Evolutionary conservation across 53 echinoderm and acorn worm genomes (phyloP), one percentile per base, ranked within the genome.

Genomic region (Henricia sp.): DNA sequence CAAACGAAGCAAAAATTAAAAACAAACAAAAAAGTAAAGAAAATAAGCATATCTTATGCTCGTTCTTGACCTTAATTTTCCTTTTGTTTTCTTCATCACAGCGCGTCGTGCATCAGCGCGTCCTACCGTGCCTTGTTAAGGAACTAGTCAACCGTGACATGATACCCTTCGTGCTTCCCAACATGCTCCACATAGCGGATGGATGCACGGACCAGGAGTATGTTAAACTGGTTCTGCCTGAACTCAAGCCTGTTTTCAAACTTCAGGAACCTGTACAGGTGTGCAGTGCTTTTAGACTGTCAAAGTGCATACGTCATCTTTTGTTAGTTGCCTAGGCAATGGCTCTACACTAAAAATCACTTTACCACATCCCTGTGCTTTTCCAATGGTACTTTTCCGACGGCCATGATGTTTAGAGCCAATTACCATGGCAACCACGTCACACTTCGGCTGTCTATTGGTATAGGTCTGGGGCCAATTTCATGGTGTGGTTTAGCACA

Each of bases 261-360:
- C 39, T 96, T 19, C 96, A 96, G 76, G 96, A 96, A 54, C 96
- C 96, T 52, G 88, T 96, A 9, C 96, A 96, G 90, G 93, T 93
- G 37, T 28, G 70, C 17, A 23, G 26, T 0, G 69, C 16, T 25
- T 17, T 60, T 60, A 60, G 12, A 60, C 33, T n/a, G n/a, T n/a
- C n/a, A n/a, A n/a, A n/a, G n/a, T n/a, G n/a, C n/a, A n/a, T n/a
- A n/a, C n/a, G n/a, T n/a, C n/a, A n/a, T n/a, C n/a, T n/a, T n/a
- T n/a, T n/a, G n/a, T n/a, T n/a, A n/a, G n/a, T n/a, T n/a, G n/a
- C n/a, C n/a, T n/a, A n/a, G n/a, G n/a, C n/a, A n/a, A n/a, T n/a
- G n/a, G n/a, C n/a, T n/a, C n/a, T n/a, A n/a, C n/a, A n/a, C n/a
- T n/a, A n/a, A n/a, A n/a, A n/a, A n/a, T n/a, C n/a, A n/a, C n/a